Base-by-base conservation (phyloP, 2,797 vertebrate genomes). In the Liparis tanakae region DNA sequence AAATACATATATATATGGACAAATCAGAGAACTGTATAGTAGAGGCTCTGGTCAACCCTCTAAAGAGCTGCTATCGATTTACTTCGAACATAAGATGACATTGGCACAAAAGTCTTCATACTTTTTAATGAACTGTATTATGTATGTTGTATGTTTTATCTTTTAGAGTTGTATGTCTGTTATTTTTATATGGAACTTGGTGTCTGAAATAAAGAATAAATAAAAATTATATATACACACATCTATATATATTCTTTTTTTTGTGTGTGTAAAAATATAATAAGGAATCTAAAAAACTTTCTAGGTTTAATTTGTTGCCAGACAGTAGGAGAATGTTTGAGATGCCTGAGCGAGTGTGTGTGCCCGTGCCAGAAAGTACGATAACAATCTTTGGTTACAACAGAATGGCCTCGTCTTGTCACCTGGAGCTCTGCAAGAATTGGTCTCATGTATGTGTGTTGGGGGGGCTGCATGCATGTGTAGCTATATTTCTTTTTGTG, bases 381-480 rank as follows among this genome's bases (percentile, higher is more conserved):
- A 92, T 83, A 78, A 85, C 81, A 84, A 78, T 87, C 87, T 93
- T 85, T 87, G 83, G 89, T 88, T 90, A 88, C 72, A 85, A 75
- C 65, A 78, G 80, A 82, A 77, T 72, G 88, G 87, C 84, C 86
- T 89, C 89, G 85, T 91, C 82, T 91, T 88, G 85, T 93, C 91
- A 94, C 92, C 91, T 92, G 87, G 68, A 93, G 93, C 88, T 72
- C 84, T 68, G 70, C 75, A 76, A 68, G 81, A 76, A 86, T 78
- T 79, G 71, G 70, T 81, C 80, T 76, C 67, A 76, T 81, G 68
- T 83, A 51, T 84, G 39, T 71, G 41, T 79, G 68, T 77, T 17
- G 18, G 39, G 20, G 20, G 51, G 48, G 71, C 80, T 79, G 80
- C 79, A 73, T 88, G 80, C 67, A 76, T 78, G 71, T 83, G 73